A percentile compares a stretch with the other conserved stretches of the same genome.
Evolutionary conservation across 2,113 vertebrate species (phyloP).

Genomic region (Poeciliopsis prolifica): DNA sequence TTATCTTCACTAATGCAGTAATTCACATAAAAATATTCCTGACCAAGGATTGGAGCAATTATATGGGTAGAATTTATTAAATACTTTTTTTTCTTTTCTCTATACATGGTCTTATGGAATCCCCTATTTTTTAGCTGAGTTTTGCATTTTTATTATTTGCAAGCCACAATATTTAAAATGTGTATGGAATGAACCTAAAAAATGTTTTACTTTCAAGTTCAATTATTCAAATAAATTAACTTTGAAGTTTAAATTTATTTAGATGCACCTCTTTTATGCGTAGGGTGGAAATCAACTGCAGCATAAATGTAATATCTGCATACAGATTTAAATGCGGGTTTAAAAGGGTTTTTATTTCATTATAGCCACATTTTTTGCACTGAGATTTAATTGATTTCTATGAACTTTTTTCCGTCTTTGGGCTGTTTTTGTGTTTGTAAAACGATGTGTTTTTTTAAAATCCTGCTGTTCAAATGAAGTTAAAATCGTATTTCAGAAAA

Average conservation of each 20-base stretch:
- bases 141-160: too few species aligned
- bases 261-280: neutral
- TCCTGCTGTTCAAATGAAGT: slow-evolving; percentile 41
- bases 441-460: slow-evolving; percentile 39
- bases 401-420: neutral
- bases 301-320: slow-evolving; percentile 2
- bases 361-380: slow-evolving; percentile 61
- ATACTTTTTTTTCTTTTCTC: too few species aligned
- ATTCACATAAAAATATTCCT: too few species aligned
- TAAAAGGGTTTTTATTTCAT: neutral
- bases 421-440: slow-evolving; percentile 14
- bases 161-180: too few species aligned
- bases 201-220: neutral
- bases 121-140: too few species aligned
- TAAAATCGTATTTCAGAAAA: slow-evolving; percentile 36
- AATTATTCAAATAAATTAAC: neutral
- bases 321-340: neutral
- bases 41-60: too few species aligned
- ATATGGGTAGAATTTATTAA: too few species aligned
- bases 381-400: slow-evolving; percentile 36
- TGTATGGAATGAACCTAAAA: neutral
- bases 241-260: neutral
- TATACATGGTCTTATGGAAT: too few species aligned
- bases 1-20: too few species aligned
- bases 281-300: neutral